Percentiles rank a stretch among this genome's conserved stretches.
Conservation (phyloP, 2,113 vertebrate species). For the Lepisosteus oculatus region DNA sequence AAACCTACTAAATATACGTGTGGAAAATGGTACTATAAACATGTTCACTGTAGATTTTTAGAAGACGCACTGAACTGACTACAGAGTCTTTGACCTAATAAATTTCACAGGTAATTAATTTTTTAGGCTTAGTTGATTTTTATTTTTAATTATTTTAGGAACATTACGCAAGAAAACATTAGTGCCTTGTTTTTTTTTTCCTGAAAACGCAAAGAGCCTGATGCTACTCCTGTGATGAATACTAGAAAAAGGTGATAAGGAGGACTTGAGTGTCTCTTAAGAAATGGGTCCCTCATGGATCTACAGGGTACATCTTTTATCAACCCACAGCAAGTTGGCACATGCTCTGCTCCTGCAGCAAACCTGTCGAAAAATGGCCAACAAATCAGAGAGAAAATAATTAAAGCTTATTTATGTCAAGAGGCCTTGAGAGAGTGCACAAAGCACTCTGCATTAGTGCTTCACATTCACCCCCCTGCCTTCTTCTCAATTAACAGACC, state of each 20-base stretch:
- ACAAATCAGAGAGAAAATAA: slow-evolving; percentile 73
- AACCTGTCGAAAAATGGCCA: slow-evolving; percentile 41
- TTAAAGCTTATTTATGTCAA: slow-evolving; percentile 89
- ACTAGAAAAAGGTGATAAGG: slow-evolving; percentile 8
- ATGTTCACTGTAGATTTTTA: too few relatives aligned
- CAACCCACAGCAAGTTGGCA: slow-evolving; percentile 61
- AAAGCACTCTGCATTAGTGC: slow-evolving; percentile 71
- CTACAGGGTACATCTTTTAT: slow-evolving; percentile 55
- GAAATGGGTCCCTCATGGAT: neutral
- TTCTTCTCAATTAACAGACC: slow-evolving; percentile 91
- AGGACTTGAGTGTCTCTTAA: slow-evolving; percentile 4
- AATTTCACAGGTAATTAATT: too few relatives aligned
- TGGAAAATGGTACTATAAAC: too few relatives aligned
- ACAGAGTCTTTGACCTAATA: too few relatives aligned
- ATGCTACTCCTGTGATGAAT: slow-evolving; percentile 1
- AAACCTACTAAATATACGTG: too few relatives aligned
- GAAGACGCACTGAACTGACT: too few relatives aligned
- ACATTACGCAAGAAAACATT: neutral
- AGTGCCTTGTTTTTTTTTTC: neutral
- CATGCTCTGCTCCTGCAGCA: slow-evolving; percentile 52
- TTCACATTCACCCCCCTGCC: slow-evolving; percentile 56
- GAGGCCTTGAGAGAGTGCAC: slow-evolving; percentile 70
- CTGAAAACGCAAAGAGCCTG: neutral
- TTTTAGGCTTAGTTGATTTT: neutral
- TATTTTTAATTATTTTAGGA: neutral